phyloP scores from a whole-genome alignment of 2,888 invertebrate species.

The Eilema griseolum region DNA sequence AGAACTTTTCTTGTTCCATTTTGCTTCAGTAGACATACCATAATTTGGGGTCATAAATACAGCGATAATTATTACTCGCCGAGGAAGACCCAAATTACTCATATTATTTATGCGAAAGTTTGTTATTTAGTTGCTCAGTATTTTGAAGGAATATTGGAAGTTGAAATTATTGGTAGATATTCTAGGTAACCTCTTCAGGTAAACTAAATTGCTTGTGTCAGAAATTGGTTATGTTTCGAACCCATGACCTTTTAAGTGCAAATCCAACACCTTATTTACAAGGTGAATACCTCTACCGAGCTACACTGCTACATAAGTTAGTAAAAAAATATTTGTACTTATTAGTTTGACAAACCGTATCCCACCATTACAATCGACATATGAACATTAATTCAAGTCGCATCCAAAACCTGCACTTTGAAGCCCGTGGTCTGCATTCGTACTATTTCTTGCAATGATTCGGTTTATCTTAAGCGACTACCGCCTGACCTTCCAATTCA shows the following conservation, averaged over 20 bases:
- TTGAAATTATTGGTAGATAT: not conserved
- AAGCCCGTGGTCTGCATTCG: no score
- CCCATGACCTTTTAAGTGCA: not conserved
- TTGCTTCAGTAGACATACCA: constrained; percentile 38
- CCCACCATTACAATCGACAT: no score
- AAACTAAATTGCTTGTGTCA: not conserved
- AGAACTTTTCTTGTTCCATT: constrained; percentile 52
- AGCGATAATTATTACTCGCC: constrained; percentile 11
- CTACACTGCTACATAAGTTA: no score
- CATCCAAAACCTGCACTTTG: no score
- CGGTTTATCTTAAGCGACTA: no score
- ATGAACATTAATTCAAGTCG: no score
- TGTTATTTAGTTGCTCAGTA: not conserved
- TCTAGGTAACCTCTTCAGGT: not conserved
- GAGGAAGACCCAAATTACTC: not conserved
- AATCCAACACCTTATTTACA: not conserved
- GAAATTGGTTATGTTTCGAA: not conserved
- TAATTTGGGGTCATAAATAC: constrained; percentile 25
- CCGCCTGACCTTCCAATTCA: no score
- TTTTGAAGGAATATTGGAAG: not conserved
- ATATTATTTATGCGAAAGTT: not conserved
- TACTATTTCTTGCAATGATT: no score
- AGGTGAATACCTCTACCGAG: no score
- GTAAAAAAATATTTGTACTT: no score
- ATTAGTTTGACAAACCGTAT: no score